Percentiles rank a stretch among this genome's conserved stretches.
Conservation (phyloP, 2,888 invertebrate genomes). For the Strigamia maritima region DNA sequence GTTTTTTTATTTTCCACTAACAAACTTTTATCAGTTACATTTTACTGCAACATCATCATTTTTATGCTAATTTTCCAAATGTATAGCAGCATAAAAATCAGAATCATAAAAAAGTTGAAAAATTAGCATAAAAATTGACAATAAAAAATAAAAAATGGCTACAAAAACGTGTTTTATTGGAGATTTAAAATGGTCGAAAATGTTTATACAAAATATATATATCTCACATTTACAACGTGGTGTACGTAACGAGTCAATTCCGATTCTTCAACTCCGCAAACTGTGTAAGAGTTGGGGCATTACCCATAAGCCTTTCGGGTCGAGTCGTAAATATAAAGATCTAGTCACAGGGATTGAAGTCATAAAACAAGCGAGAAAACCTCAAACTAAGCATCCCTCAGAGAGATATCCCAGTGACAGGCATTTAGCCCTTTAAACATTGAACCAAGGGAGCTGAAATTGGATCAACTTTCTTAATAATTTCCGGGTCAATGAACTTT, state of each 20-base stretch:
- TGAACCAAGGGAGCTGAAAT: not conserved
- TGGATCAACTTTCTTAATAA: not conserved
- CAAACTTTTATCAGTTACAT: no score
- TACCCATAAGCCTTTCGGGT: conserved; percentile 4
- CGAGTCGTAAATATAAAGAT: conserved; percentile 3
- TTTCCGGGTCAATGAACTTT: not conserved
- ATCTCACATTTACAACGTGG: no score
- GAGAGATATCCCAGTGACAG: not conserved
- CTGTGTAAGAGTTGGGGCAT: not conserved
- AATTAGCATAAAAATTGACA: no score
- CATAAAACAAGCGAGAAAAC: conserved; percentile 15
- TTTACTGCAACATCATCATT: no score
- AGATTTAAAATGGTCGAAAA: not conserved
- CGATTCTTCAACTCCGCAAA: not conserved
- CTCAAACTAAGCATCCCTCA: not conserved
- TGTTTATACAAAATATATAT: no score
- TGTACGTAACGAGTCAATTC: not conserved
- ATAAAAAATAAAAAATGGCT: no score
- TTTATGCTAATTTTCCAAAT: no score
- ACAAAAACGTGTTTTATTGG: no score
- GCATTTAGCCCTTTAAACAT: conserved; percentile 2
- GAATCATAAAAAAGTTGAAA: not conserved
- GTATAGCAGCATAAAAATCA: no score
- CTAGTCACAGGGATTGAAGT: conserved; percentile 1
- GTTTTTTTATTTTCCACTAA: no score